A percentile compares a stretch with the other conserved stretches of the same genome.
Evolutionary conservation across 2,113 vertebrate genomes (phyloP).

Genomic region (Harpagus bidentatus): DNA sequence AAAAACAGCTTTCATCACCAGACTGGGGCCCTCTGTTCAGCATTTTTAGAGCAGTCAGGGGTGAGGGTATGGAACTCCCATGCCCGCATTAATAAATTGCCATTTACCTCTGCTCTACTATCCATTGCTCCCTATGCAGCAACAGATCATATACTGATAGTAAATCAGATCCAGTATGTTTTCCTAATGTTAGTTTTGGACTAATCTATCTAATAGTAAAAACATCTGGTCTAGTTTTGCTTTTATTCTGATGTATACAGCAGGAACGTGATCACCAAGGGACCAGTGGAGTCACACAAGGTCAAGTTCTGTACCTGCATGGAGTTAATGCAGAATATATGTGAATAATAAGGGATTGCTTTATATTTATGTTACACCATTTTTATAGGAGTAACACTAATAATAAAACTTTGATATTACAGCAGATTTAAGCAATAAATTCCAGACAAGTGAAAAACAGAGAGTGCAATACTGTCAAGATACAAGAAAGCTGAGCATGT

Average conservation of each 20-base stretch:
- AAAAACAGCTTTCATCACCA: constrained; percentile 68
- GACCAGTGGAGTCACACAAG: constrained; percentile 68
- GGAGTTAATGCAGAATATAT: not conserved
- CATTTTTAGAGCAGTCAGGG: constrained; percentile 75
- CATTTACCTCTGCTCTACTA: constrained; percentile 25
- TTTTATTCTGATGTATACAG: constrained; percentile 73
- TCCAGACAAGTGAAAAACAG: not conserved
- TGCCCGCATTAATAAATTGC: constrained; percentile 62
- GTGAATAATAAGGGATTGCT: constrained; percentile 46
- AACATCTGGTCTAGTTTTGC: constrained; percentile 75
- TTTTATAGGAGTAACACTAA: constrained; percentile 35
- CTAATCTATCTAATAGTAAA: constrained; percentile 73
- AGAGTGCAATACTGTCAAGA: not conserved
- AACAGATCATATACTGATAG: constrained; percentile 61
- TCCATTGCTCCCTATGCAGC: constrained; percentile 46
- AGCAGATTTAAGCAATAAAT: constrained; percentile 46
- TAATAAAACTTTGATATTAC: constrained; percentile 38
- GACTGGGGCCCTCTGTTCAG: constrained; percentile 59
- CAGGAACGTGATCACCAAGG: constrained; percentile 68
- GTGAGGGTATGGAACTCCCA: constrained; percentile 52
- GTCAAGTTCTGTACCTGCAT: constrained; percentile 61
- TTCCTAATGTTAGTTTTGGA: constrained; percentile 74
- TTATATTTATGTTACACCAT: constrained; percentile 25
- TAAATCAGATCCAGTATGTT: constrained; percentile 76
- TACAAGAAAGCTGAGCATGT: not conserved